Percentiles rank a stretch among this genome's conserved stretches.
Conservation (phyloP, 1,140 invertebrate genomes). For the Rhysida immarginata region DNA sequence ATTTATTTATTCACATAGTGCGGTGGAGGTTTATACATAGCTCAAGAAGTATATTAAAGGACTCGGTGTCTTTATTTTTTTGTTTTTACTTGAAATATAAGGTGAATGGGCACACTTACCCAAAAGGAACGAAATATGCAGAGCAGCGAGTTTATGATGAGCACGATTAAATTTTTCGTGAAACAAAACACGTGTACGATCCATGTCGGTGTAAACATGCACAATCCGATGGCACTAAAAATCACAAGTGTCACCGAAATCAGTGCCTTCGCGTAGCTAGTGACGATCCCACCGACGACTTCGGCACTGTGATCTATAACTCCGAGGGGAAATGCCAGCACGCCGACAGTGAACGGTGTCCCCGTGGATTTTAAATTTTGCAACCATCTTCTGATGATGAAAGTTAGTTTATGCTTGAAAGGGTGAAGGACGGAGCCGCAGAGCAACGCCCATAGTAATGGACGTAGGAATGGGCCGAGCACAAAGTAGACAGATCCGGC, state of each 20-base stretch:
- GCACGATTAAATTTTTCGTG: constrained; percentile 19
- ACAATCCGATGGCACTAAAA: constrained; percentile 25
- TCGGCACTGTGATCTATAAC: constrained; percentile 53
- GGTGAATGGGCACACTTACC: too few relatives aligned
- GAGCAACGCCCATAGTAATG: constrained; percentile 81
- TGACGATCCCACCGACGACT: constrained; percentile 38
- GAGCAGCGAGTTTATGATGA: constrained; percentile 23
- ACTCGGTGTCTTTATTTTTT: too few relatives aligned
- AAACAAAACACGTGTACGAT: constrained; percentile 21
- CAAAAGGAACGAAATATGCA: constrained; percentile 11
- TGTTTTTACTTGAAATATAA: too few relatives aligned
- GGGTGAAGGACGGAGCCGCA: constrained; percentile 80
- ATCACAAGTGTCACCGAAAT: constrained; percentile 20
- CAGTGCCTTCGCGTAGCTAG: constrained; percentile 24
- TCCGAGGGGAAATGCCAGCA: constrained; percentile 55
- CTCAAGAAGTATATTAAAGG: too few relatives aligned
- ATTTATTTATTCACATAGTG: too few relatives aligned
- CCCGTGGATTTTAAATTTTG: constrained; percentile 28
- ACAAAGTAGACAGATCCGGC: constrained; percentile 66
- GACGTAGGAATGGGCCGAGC: constrained; percentile 76
- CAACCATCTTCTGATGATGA: constrained; percentile 52
- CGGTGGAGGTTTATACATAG: too few relatives aligned
- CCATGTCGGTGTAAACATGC: constrained; percentile 25
- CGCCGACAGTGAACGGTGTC: constrained; percentile 42
- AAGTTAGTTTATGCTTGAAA: constrained; percentile 59